Evolutionary conservation across 2,888 invertebrate genomes (phyloP).

Genomic region (Eilema depressum): DNA sequence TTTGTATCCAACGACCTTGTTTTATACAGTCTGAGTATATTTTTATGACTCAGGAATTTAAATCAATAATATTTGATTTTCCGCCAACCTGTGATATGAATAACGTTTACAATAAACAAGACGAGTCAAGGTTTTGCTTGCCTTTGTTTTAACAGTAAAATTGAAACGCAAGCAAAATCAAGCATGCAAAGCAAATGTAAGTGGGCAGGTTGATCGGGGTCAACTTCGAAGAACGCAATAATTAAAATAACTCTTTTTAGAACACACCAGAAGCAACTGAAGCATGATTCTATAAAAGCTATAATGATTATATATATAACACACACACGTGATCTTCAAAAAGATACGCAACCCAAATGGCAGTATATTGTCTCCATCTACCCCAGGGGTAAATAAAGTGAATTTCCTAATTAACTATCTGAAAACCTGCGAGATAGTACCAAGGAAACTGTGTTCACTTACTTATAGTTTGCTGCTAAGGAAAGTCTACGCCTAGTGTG

Average conservation of each 20-base stretch:
- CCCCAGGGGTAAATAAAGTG: neutral
- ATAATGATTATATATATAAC: neutral
- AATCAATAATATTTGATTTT: slow-evolving; percentile 29
- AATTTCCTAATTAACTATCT: neutral
- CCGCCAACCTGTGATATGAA: slow-evolving; percentile 13
- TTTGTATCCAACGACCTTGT: slow-evolving; percentile 34
- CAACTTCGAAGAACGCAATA: neutral
- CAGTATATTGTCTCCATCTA: neutral
- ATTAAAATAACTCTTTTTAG: neutral
- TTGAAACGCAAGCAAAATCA: neutral
- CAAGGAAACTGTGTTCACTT: neutral
- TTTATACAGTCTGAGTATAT: slow-evolving; percentile 26
- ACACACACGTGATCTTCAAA: neutral
- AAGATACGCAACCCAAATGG: neutral
- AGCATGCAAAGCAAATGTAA: neutral
- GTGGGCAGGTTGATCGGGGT: neutral
- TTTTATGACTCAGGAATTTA: slow-evolving; percentile 25
- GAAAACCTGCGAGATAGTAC: neutral
- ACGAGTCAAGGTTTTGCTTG: slow-evolving; percentile 24
- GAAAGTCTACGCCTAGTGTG: neutral
- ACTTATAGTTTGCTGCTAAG: neutral
- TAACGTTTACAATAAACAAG: slow-evolving; percentile 10
- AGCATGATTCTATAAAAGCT: neutral
- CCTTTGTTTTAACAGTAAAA: slow-evolving; percentile 8
- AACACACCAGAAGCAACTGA: neutral